These are phyloP conservation scores for Macquaria ambigua DNA, from an alignment of 2,113 vertebrate species.

Conservation along the genomic window DNA sequence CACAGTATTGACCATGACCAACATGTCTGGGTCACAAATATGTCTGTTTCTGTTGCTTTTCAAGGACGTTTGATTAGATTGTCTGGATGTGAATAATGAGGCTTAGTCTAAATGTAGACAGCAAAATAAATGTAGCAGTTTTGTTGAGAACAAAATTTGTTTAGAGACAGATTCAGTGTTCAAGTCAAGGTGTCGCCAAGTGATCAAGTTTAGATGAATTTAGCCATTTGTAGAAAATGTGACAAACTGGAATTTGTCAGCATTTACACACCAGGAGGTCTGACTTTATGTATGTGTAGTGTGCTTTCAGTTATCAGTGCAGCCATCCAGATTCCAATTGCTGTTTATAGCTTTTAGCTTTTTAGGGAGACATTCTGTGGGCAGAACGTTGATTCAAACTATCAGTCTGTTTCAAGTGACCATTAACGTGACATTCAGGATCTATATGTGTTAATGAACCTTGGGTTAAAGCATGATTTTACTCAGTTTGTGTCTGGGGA, in stretches of 20 bases:
- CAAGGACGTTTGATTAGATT: background rate
- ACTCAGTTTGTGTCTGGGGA: background rate
- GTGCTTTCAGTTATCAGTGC: background rate
- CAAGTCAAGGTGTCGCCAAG: background rate
- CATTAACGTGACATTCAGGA: conserved; percentile 4
- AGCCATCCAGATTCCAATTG: conserved; percentile 2
- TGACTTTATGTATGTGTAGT: conserved; percentile 16
- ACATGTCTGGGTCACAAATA: conserved; percentile 15
- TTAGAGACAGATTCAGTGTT: background rate
- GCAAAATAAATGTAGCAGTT: background rate
- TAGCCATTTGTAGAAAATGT: background rate
- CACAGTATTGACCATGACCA: conserved; percentile 49
- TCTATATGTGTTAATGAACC: conserved; percentile 1
- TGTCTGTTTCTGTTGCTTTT: conserved; percentile 1
- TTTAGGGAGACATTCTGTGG: background rate
- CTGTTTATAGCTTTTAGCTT: conserved; percentile 32
- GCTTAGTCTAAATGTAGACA: conserved; percentile 15
- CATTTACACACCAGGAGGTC: conserved; percentile 5
- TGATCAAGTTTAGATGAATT: background rate
- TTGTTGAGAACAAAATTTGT: background rate
- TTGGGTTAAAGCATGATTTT: background rate
- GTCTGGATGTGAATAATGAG: background rate
- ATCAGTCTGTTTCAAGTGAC: background rate
- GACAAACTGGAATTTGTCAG: conserved; percentile 34
- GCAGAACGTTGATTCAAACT: background rate